These are phyloP conservation scores for Lagopus leucura DNA, from an alignment of 2,113 vertebrate genomes.

Conservation along the genomic window DNA sequence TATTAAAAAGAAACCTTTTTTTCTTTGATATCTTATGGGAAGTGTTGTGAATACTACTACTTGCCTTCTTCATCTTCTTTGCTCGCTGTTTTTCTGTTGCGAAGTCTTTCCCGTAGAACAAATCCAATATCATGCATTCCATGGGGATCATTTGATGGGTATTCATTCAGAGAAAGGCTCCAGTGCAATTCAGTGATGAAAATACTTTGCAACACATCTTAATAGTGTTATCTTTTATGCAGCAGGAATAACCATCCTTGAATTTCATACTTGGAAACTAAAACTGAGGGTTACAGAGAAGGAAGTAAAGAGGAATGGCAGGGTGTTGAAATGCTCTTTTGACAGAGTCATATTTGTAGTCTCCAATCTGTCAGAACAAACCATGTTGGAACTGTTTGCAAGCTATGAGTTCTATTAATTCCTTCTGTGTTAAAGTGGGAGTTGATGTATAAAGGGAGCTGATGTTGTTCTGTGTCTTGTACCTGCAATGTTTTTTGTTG, in stretches of 20 bases:
- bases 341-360: neutral
- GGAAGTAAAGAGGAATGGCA: conserved; percentile 16
- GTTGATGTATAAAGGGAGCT: neutral
- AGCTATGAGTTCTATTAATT: neutral
- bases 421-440: neutral
- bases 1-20: neutral
- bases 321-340: conserved; percentile 31
- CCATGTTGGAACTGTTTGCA: neutral
- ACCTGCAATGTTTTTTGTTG: neutral
- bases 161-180: neutral
- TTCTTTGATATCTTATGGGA: conserved; percentile 12
- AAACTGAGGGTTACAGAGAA: neutral
- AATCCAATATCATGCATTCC: fast-evolving
- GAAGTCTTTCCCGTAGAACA: neutral
- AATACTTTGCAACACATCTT: neutral
- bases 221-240: neutral
- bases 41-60: neutral
- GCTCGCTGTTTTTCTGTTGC: neutral
- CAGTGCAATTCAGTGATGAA: neutral
- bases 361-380: conserved; percentile 12
- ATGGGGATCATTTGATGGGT: neutral
- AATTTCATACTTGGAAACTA: neutral
- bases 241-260: neutral
- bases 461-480: neutral
- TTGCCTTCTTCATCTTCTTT: conserved; percentile 1